Evolutionary conservation across 23 tunicate genomes (phyloP).

Genomic region (Trididemnum clinides): DNA sequence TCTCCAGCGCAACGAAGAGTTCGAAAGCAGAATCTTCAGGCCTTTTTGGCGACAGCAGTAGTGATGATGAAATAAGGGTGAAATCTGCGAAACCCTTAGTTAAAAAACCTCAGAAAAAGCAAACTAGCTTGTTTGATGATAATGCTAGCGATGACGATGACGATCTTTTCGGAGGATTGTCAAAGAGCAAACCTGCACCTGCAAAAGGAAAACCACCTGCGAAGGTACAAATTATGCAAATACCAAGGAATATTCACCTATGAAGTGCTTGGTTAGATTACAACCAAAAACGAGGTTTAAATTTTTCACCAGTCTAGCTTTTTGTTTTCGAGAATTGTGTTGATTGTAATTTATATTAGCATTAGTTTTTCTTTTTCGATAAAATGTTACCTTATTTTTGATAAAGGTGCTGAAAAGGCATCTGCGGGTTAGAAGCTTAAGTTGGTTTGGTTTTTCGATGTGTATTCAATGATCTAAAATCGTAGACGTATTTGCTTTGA

Average conservation of each 20-base stretch:
- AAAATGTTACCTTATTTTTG: no score
- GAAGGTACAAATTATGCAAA: background rate
- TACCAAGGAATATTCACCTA: no score
- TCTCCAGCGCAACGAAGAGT: background rate
- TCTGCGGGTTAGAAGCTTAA: no score
- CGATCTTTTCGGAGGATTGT: conserved; percentile 25
- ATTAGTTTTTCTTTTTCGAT: no score
- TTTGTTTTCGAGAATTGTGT: no score
- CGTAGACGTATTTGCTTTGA: no score
- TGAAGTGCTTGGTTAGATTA: background rate
- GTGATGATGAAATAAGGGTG: no score
- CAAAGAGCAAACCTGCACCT: background rate
- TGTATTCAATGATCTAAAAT: no score
- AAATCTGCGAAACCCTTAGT: no score
- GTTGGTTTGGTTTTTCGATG: no score
- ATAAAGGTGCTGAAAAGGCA: no score
- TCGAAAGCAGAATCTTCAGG: background rate
- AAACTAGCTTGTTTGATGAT: conserved; percentile 29
- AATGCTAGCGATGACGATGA: conserved; percentile 25
- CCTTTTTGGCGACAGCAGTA: conserved; percentile 5
- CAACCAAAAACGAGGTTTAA: background rate
- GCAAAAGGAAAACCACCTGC: background rate
- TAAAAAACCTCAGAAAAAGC: background rate
- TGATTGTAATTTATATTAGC: no score
- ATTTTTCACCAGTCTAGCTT: background rate